These are phyloP conservation scores for Crotalus horridus DNA, from an alignment of 2,113 vertebrate species.

Conservation along the genomic window DNA sequence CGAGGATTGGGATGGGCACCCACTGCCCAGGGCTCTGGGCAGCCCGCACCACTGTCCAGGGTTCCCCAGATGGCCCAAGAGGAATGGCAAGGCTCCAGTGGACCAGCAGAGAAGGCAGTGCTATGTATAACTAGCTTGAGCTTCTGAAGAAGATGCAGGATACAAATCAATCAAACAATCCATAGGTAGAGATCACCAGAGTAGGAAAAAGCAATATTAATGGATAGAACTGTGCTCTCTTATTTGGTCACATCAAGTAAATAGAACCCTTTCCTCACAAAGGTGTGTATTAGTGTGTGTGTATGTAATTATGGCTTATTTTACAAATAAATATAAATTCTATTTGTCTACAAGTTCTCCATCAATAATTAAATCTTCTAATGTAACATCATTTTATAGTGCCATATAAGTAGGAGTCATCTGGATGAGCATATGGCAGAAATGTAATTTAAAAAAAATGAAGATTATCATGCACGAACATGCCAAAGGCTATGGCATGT, in stretches of 20 bases:
- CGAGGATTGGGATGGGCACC: too few relatives aligned
- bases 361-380: conserved; percentile 54
- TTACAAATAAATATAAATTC: conserved; percentile 41
- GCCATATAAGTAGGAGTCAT: conserved; percentile 60
- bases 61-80: too few relatives aligned
- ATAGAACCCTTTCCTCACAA: not conserved
- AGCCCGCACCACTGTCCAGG: too few relatives aligned
- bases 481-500: conserved; percentile 25
- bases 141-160: not conserved
- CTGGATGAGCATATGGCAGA: conserved; percentile 67
- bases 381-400: conserved; percentile 69
- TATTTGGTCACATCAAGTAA: conserved; percentile 11
- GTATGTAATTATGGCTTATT: conserved; percentile 16
- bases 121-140: not conserved
- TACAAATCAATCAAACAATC: not conserved
- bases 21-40: too few relatives aligned
- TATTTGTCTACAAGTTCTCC: conserved; percentile 54
- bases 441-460: conserved; percentile 64
- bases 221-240: not conserved
- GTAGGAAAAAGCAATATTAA: not conserved
- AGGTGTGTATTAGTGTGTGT: not conserved
- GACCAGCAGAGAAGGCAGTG: not conserved
- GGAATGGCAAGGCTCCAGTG: too few relatives aligned
- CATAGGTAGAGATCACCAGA: not conserved
- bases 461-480: conserved; percentile 43